Conservation (phyloP, 2,113 vertebrate species). For the Lagenorhynchus albirostris region DNA sequence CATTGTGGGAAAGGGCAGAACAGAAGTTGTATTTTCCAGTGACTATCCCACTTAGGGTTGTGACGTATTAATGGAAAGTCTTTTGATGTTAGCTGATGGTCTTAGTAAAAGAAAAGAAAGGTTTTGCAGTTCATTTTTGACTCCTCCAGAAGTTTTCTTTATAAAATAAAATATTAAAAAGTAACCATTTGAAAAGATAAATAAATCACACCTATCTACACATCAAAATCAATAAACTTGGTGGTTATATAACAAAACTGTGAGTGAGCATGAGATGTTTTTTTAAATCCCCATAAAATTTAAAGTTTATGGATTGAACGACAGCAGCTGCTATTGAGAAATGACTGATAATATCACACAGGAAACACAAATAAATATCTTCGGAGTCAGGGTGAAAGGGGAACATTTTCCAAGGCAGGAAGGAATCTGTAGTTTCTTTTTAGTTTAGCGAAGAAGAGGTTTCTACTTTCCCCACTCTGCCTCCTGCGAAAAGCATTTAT, state of each 20-base stretch:
- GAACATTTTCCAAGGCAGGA: not conserved
- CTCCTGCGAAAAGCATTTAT: not conserved
- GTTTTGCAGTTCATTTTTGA: not conserved
- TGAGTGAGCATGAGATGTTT: fast-evolving
- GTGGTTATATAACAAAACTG: not conserved
- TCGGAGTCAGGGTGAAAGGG: not conserved
- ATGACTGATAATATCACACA: no score
- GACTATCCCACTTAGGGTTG: not conserved
- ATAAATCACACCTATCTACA: not conserved
- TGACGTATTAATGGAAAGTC: not conserved
- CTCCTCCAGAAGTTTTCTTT: not conserved
- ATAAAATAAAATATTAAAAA: not conserved
- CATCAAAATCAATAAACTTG: not conserved
- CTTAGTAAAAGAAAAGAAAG: not conserved
- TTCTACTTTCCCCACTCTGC: not conserved
- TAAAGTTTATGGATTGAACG: not conserved
- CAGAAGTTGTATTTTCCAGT: not conserved
- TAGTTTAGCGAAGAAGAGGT: not conserved
- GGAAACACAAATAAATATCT: not conserved
- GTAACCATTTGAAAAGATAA: not conserved
- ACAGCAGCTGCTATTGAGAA: not conserved
- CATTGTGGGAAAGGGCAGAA: no score
- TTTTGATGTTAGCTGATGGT: not conserved
- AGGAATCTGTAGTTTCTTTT: not conserved
- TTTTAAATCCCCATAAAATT: not conserved